Base-by-base conservation (phyloP, 2,797 vertebrate species). In the Lithobates pipiens region DNA sequence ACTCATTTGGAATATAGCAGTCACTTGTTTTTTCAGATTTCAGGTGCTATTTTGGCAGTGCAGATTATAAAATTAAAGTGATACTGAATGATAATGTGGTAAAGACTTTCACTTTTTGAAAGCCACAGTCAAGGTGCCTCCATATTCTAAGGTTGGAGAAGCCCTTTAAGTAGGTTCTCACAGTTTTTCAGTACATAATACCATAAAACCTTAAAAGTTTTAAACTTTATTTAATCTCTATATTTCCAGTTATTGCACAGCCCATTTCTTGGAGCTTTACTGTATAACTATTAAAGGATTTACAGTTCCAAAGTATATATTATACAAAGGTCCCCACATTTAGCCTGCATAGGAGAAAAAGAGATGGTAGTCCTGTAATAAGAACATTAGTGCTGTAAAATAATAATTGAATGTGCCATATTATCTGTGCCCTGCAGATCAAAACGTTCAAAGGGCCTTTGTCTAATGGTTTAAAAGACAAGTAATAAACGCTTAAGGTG, bases 391-490 rank as follows among this genome's bases (percentile, higher is more conserved):
- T 80, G 46, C 27, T 34, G 29, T 54, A 76, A 81, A 86, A 71
- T 81, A 81, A 86, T 81, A 69, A 76, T 76, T 76, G 84, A 63
- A 81, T 76, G 74, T 63, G 68, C 78, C 72, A 81, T 81, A 75
- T 76, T 86, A 81, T 76, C 67, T 63, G 71, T 81, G 78, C 84
- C 78, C 78, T 27, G 72, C 29, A 50, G 77, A 70, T 81, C 65
- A 81, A 80, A 74, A 80, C 72, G 57, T 79, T 74, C 77, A 36
- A 39, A 32, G 34, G 67, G 57, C 34, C 63, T 79, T 71, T 29
- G 71, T 67, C n/a, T 79, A 78, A 85, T 85, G 54, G 76, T 42
- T 27, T 79, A 81, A 86, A 61, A 86, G 72, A 81, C 65, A 63
- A 76, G 73, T 72, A 70, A 44, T 81, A 81, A 76, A 77, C 15